These are phyloP conservation scores for Meta bourneti DNA, from an alignment of 2,888 invertebrate genomes.

Conservation along the genomic window DNA sequence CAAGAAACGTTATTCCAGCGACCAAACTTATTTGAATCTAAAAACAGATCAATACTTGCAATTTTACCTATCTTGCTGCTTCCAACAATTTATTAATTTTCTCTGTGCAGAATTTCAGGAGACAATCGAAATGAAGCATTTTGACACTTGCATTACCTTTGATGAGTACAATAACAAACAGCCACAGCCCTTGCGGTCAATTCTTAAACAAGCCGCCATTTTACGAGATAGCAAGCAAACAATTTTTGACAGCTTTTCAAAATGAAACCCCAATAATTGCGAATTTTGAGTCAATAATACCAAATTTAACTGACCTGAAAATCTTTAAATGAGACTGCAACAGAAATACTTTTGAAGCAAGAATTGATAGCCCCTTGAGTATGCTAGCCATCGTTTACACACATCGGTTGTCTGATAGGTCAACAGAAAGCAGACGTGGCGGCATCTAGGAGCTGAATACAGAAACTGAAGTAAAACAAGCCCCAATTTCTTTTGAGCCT, in stretches of 20 bases:
- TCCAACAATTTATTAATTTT: no score
- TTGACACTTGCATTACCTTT: not conserved
- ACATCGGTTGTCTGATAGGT: constrained; percentile 59
- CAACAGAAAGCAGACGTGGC: constrained; percentile 58
- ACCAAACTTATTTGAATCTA: no score
- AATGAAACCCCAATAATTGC: not conserved
- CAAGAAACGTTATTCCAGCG: no score
- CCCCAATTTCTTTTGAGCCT: no score
- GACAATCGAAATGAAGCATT: not conserved
- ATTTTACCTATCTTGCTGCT: no score
- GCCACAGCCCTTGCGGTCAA: constrained; percentile 74
- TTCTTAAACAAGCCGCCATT: constrained; percentile 70
- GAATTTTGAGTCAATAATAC: not conserved
- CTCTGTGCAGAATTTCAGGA: no score
- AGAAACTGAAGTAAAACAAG: not conserved
- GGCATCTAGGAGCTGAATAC: constrained; percentile 43
- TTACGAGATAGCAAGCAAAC: constrained; percentile 31
- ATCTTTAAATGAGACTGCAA: constrained; percentile 60
- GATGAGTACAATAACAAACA: constrained; percentile 41
- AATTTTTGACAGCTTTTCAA: constrained; percentile 5
- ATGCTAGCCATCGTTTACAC: constrained; percentile 61
- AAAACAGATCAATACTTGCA: no score
- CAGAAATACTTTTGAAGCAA: constrained; percentile 41
- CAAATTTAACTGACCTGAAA: constrained; percentile 44
- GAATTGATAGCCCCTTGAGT: constrained; percentile 19